These are phyloP conservation scores for Labeo rohita DNA, from an alignment of 2,113 vertebrate genomes.

Conservation along the genomic window DNA sequence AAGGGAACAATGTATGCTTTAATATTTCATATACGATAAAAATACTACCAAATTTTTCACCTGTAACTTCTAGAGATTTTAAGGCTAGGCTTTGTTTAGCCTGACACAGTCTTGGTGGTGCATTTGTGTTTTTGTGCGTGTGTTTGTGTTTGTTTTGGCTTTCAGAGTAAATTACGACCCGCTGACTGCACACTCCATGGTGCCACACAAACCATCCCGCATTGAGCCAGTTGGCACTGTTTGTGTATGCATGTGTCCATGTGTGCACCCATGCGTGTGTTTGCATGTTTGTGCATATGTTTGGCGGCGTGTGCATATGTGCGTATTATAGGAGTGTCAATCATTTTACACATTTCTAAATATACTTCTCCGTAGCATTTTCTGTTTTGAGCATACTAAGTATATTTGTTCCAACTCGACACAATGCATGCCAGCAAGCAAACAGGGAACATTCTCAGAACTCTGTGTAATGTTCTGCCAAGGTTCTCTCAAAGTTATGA, in stretches of 20 bases:
- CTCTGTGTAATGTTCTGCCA: background rate
- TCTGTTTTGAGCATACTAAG: background rate
- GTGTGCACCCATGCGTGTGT: background rate
- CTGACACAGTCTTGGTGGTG: background rate
- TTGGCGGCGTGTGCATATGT: background rate
- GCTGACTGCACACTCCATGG: slow-evolving; percentile 48
- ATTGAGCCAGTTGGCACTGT: background rate
- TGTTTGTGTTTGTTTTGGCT: slow-evolving; percentile 33
- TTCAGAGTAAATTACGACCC: slow-evolving; percentile 31
- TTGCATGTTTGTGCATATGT: slow-evolving; percentile 33
- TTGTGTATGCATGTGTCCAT: slow-evolving; percentile 27
- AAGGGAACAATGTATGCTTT: background rate
- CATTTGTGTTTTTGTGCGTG: background rate
- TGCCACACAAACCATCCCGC: slow-evolving; percentile 40
- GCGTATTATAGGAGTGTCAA: background rate
- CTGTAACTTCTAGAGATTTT: background rate
- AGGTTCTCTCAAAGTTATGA: background rate
- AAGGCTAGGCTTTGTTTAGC: background rate
- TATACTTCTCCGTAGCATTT: background rate
- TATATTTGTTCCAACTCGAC: background rate
- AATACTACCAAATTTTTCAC: background rate
- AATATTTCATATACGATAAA: background rate
- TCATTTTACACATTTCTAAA: background rate
- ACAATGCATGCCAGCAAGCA: background rate
- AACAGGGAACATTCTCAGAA: background rate